phyloP scores from a whole-genome alignment of 1,140 invertebrate species.

The Charaxes varanes region DNA sequence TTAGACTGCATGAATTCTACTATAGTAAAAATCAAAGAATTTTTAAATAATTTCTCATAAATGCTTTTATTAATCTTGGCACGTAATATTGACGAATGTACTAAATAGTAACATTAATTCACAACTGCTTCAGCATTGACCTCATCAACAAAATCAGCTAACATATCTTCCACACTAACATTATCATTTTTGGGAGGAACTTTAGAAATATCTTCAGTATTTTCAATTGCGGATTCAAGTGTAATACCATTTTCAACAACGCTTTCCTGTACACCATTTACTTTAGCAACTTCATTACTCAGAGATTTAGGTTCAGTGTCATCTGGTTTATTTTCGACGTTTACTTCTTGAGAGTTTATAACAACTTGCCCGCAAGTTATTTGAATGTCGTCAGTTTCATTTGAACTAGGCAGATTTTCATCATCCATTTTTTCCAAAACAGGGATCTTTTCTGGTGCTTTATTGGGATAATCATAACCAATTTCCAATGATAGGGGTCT shows the following conservation, averaged over 20 bases:
- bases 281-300: constrained; percentile 22
- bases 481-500: constrained; percentile 40
- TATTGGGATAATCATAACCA: constrained; percentile 39
- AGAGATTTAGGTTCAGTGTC: constrained; percentile 11
- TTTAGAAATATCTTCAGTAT: constrained; percentile 8
- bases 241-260: constrained; percentile 21
- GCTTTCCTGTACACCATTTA: constrained; percentile 30
- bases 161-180: constrained; percentile 55
- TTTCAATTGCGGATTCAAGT: constrained; percentile 12
- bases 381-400: constrained; percentile 55
- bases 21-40: too few species aligned
- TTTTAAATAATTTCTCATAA: too few species aligned
- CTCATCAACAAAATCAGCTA: constrained; percentile 68
- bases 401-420: constrained; percentile 46
- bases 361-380: constrained; percentile 55
- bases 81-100: too few species aligned
- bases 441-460: constrained; percentile 27
- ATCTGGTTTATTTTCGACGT: constrained; percentile 27
- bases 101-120: constrained; percentile 1
- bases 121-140: constrained; percentile 35
- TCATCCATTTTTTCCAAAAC: constrained; percentile 45
- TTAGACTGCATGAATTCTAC: too few species aligned
- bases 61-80: too few species aligned
- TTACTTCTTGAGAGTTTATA: constrained; percentile 33
- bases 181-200: constrained; percentile 23